A percentile compares a stretch with the other conserved stretches of the same genome.
These are phyloP conservation scores for Volucella bombylans DNA, from an alignment of 2,888 invertebrate species.

Conservation along the genomic window DNA sequence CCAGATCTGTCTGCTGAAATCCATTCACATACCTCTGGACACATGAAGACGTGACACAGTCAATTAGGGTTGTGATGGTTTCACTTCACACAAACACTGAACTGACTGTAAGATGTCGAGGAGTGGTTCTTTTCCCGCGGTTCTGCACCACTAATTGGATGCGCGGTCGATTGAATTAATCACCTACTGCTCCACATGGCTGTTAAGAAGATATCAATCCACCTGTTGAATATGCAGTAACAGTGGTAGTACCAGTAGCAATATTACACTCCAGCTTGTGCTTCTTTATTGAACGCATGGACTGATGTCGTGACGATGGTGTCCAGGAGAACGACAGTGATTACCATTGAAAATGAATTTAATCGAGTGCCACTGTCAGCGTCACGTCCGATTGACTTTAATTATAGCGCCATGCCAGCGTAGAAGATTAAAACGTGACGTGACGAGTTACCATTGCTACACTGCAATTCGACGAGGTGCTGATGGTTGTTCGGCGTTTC, in stretches of 20 bases:
- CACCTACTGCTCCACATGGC: conserved; percentile 37
- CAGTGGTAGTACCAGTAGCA: background rate
- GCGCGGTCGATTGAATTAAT: conserved; percentile 39
- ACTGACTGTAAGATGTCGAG: background rate
- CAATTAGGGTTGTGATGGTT: conserved; percentile 54
- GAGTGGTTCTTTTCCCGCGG: conserved; percentile 12
- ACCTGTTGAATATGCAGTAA: conserved; percentile 41
- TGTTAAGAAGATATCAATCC: conserved; percentile 21
- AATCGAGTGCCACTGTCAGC: conserved; percentile 52
- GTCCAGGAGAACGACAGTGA: conserved; percentile 61
- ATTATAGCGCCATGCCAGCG: conserved; percentile 48
- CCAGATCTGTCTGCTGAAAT: conserved; percentile 31
- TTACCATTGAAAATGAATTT: conserved; percentile 60
- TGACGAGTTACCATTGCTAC: conserved; percentile 14
- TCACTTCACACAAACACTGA: conserved; percentile 25
- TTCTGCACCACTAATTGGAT: conserved; percentile 50
- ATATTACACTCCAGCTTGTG: background rate
- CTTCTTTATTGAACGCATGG: conserved; percentile 12
- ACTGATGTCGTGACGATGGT: conserved; percentile 32
- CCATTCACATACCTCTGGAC: conserved; percentile 12
- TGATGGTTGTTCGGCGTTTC: conserved; percentile 40
- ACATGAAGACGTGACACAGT: conserved; percentile 44
- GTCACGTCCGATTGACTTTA: conserved; percentile 53
- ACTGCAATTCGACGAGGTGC: conserved; percentile 31
- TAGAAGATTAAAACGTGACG: conserved; percentile 49